Evolutionary conservation across 92 coral and sea anemone species (phyloP), one percentile per base, ranked within the genome.

Genomic region (Epizoanthus ramosus): DNA sequence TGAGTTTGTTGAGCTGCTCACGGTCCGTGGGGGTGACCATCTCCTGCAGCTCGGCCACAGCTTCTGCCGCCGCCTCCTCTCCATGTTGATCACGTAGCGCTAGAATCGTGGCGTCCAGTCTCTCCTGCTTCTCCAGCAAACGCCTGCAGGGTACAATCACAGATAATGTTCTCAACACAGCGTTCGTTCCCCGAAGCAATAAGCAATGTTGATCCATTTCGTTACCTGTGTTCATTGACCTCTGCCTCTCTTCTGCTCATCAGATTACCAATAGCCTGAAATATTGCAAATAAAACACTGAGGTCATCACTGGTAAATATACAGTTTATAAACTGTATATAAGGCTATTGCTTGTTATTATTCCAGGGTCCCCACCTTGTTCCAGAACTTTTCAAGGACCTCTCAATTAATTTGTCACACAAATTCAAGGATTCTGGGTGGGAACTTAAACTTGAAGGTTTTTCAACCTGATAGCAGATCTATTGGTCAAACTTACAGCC

Each of bases 171-270:
- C 22, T 59, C 64, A 59, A 21, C 54, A 37, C 5, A 5, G 43
- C 43, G 6, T 6, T 37, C 43, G 43, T 37, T 37, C 6, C 23
- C 52, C 8, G n/a, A 68, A 21, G 2, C 31, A 28, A 28, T 28
- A 28, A 7, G 1, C 1, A 9, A 68, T 3, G 35, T 4, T 7
- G 28, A 23, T 17, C 16, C 22, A 35, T 17, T 18, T 8, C 24
- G 69, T 83, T 84, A 95, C 98, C 92, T 94, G 79, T 90, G 91
- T 24, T 92, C 96, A 21, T 94, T 89, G 35, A 84, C 85, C 63
- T 93, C 99, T 35, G 91, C 84, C 19, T 86, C 87, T 64, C 98
- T 86, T 75, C 99, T 92, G 57, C 92, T 86, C 91, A 92, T 97
- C 73, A 97, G 74, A 81, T 97, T 97, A 19, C 99, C 96, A 43